Conservation (phyloP, 2,797 vertebrate genomes). For the Oceanodroma leucorhoa region DNA sequence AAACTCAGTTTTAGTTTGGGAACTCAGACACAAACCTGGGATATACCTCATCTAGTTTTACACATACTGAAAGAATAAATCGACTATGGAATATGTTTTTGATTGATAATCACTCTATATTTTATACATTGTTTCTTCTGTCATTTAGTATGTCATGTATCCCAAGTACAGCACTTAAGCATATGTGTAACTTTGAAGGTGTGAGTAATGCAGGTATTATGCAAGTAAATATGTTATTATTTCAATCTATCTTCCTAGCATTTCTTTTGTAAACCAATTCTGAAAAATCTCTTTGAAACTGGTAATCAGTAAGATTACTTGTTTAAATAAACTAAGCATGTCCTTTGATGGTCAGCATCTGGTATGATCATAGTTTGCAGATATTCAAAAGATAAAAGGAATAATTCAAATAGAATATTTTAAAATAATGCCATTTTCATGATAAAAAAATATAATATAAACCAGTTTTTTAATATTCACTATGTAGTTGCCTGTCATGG, state of each 20-base stretch:
- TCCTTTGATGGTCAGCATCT: background rate
- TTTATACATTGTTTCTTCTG: background rate
- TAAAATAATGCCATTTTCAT: background rate
- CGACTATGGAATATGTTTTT: background rate
- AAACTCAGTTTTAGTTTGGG: background rate
- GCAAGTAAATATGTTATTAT: background rate
- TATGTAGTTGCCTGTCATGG: background rate
- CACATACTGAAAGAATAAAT: background rate
- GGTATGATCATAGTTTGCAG: background rate
- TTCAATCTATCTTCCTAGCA: background rate
- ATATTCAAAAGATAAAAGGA: background rate
- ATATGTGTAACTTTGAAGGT: background rate
- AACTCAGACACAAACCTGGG: background rate
- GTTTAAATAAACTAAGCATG: background rate
- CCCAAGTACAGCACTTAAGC: background rate
- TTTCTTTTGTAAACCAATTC: background rate
- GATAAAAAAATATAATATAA: background rate
- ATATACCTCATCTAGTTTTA: background rate
- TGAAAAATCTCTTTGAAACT: background rate
- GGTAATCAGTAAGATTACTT: background rate
- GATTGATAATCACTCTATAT: background rate
- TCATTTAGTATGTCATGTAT: background rate
- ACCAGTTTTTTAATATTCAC: background rate
- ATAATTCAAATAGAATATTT: background rate
- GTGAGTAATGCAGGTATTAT: background rate